phyloP scores from a whole-genome alignment of 1,140 invertebrate genomes.

The Anastatus disparis region DNA sequence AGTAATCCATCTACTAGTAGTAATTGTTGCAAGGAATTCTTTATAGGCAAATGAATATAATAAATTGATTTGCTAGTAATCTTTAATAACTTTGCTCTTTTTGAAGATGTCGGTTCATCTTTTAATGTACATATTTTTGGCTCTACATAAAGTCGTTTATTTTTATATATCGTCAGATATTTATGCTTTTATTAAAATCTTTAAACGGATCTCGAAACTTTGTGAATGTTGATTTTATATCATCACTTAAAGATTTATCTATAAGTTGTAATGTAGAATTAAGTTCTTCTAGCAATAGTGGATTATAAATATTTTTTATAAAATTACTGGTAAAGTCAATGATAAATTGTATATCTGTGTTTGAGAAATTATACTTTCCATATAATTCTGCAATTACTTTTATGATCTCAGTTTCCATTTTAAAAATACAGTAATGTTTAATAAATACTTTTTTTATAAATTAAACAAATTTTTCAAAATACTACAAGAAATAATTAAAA shows the following conservation, averaged over 20 bases:
- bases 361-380: conserved; percentile 31
- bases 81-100: conserved; percentile 3
- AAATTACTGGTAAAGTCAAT: conserved; percentile 19
- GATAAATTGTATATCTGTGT: conserved; percentile 21
- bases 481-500: no score
- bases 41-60: conserved; percentile 23
- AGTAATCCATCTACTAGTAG: conserved; percentile 38
- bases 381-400: no score
- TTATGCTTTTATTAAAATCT: background rate
- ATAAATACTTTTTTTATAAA: no score
- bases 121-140: conserved; percentile 19
- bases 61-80: background rate
- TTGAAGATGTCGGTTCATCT: background rate
- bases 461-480: no score
- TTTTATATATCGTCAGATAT: background rate
- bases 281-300: conserved; percentile 24
- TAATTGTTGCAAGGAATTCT: conserved; percentile 26
- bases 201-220: conserved; percentile 10
- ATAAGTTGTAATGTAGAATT: conserved; percentile 14
- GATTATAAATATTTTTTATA: conserved; percentile 30
- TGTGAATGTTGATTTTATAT: conserved; percentile 31
- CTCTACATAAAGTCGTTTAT: conserved; percentile 16
- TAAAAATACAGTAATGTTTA: no score
- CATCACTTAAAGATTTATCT: conserved; percentile 7
- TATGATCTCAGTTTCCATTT: no score